A percentile compares a stretch with the other conserved stretches of the same genome.
Evolutionary conservation across 2,888 invertebrate genomes (phyloP).

Genomic region (Balanococcus diminutus): DNA sequence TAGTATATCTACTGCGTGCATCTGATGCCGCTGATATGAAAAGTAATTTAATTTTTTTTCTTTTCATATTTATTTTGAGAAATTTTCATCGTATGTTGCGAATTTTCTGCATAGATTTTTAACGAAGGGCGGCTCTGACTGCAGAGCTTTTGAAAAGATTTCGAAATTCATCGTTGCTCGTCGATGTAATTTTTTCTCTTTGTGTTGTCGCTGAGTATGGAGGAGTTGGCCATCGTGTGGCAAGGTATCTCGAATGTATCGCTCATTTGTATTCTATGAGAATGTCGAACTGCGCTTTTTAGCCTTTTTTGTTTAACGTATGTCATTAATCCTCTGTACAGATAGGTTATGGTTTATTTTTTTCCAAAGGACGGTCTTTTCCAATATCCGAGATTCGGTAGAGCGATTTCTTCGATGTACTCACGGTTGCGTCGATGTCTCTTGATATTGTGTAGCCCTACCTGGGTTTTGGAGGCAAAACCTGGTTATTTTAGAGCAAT

Average conservation of each 20-base stretch:
- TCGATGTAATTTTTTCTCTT: not conserved
- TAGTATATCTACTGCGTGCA: not conserved
- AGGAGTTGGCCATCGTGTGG: not conserved
- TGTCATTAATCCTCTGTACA: not conserved
- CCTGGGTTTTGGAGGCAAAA: not conserved
- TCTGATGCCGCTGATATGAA: not conserved
- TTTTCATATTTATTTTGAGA: not conserved
- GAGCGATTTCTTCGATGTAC: not conserved
- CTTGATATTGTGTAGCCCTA: too few species aligned
- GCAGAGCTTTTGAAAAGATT: not conserved
- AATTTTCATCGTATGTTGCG: not conserved
- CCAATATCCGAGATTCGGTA: not conserved
- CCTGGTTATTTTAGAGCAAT: not conserved
- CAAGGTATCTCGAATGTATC: not conserved
- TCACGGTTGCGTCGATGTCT: too few species aligned
- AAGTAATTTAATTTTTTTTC: conserved; percentile 2
- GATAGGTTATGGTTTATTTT: conserved; percentile 1
- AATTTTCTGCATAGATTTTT: not conserved
- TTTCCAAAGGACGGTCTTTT: not conserved
- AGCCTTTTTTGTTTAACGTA: not conserved
- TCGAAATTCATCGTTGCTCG: not conserved
- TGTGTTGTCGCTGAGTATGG: not conserved
- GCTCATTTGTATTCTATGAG: conserved; percentile 5
- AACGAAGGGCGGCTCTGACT: not conserved
- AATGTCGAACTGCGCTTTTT: not conserved